Evolutionary conservation across 2,797 vertebrate species (phyloP).

Genomic region (Carcharodon carcharias): DNA sequence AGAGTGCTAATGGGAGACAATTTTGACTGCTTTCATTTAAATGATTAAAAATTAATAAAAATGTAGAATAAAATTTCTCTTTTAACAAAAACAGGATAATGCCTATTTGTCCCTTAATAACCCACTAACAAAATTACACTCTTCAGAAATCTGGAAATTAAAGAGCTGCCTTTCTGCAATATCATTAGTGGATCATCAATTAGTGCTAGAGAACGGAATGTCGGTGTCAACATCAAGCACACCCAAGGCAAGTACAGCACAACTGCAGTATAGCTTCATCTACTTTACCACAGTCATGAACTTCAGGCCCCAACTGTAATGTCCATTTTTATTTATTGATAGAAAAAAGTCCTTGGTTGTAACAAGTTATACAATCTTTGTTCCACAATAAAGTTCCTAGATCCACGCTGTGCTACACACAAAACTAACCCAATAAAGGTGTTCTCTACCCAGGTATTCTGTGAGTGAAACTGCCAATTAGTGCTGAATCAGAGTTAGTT

Average conservation of each 20-base stretch:
- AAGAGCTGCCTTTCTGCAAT: not conserved
- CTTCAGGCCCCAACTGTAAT: not conserved
- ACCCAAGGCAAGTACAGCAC: not conserved
- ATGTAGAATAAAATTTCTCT: not conserved
- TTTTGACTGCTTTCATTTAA: conserved; percentile 15
- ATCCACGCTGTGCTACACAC: not conserved
- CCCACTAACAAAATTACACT: not conserved
- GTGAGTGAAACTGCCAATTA: not conserved
- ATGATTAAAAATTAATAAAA: conserved; percentile 17
- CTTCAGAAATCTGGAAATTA: not conserved
- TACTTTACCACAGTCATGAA: not conserved
- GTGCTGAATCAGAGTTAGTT: not conserved
- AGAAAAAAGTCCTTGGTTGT: not conserved
- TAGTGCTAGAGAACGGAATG: not conserved
- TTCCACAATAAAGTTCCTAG: not conserved
- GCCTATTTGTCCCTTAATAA: not conserved
- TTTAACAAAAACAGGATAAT: conserved; percentile 6
- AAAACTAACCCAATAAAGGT: not conserved
- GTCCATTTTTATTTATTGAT: not conserved
- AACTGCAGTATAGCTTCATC: not conserved
- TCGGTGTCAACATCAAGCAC: not conserved
- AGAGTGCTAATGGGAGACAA: not conserved
- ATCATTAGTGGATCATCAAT: conserved; percentile 14
- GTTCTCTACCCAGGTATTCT: not conserved
- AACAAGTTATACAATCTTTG: not conserved